phyloP scores from a whole-genome alignment of 2,113 vertebrate genomes.

The Neolamprologus devosi region DNA sequence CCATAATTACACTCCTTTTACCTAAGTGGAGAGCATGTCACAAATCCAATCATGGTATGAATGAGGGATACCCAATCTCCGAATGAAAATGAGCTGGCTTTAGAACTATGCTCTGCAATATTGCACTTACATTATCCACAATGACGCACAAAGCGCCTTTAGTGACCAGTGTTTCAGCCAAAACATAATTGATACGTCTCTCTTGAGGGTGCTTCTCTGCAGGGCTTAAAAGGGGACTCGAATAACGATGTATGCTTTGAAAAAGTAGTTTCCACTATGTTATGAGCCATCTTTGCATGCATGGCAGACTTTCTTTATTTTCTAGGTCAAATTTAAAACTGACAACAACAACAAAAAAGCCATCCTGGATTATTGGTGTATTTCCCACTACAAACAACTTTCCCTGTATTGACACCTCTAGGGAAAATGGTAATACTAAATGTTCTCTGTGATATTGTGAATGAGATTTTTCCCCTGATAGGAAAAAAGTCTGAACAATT shows the following conservation, averaged over 20 bases:
- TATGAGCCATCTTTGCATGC: background rate
- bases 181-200: slow-evolving; percentile 9
- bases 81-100: slow-evolving; percentile 23
- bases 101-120: slow-evolving; percentile 4
- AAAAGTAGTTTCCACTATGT: background rate
- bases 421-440: background rate
- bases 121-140: slow-evolving; percentile 5
- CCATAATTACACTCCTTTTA: slow-evolving; percentile 43
- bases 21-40: slow-evolving; percentile 32
- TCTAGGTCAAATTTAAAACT: background rate
- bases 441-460: slow-evolving; percentile 1
- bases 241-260: background rate
- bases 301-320: background rate
- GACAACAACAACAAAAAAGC: background rate
- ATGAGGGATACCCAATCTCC: slow-evolving; percentile 3
- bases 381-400: background rate
- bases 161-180: slow-evolving; percentile 1
- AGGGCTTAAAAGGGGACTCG: background rate
- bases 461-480: background rate
- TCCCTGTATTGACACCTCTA: background rate
- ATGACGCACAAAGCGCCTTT: background rate
- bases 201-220: background rate
- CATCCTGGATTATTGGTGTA: background rate
- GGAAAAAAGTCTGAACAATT: background rate
- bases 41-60: slow-evolving; percentile 34